phyloP scores from a whole-genome alignment of 2,888 invertebrate species.

The Diachrysia chrysitis region DNA sequence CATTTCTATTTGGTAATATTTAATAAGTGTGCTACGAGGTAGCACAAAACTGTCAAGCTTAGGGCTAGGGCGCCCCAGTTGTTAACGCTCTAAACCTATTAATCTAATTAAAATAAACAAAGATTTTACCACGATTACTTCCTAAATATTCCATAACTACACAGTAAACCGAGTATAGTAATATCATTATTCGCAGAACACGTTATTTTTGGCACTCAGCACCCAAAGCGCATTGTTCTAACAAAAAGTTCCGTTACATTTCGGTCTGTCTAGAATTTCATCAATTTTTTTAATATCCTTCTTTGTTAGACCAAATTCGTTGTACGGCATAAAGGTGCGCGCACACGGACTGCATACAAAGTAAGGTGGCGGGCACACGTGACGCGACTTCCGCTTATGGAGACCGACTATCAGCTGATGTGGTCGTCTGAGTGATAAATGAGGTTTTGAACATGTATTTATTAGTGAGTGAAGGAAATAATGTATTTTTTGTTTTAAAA shows the following conservation, averaged over 20 bases:
- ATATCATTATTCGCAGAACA: neutral
- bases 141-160: too few relatives aligned
- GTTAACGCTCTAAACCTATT: too few relatives aligned
- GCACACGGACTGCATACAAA: constrained; percentile 72
- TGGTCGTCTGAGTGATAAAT: constrained; percentile 52
- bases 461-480: constrained; percentile 24
- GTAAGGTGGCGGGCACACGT: constrained; percentile 70
- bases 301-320: constrained; percentile 55
- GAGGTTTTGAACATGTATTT: constrained; percentile 33
- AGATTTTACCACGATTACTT: too few relatives aligned
- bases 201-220: neutral
- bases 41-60: too few relatives aligned
- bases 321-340: constrained; percentile 59
- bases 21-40: too few relatives aligned
- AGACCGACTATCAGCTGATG: constrained; percentile 60
- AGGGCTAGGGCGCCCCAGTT: too few relatives aligned
- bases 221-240: neutral
- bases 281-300: constrained; percentile 47
- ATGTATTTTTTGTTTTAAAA: neutral
- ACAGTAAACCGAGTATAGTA: too few relatives aligned
- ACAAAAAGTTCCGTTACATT: constrained; percentile 41
- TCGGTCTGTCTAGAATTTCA: constrained; percentile 23
- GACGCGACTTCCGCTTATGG: constrained; percentile 78
- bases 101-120: too few relatives aligned
- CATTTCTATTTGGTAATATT: too few relatives aligned